phyloP scores from a whole-genome alignment of 2,113 vertebrate species.

The Platysternon megacephalum region DNA sequence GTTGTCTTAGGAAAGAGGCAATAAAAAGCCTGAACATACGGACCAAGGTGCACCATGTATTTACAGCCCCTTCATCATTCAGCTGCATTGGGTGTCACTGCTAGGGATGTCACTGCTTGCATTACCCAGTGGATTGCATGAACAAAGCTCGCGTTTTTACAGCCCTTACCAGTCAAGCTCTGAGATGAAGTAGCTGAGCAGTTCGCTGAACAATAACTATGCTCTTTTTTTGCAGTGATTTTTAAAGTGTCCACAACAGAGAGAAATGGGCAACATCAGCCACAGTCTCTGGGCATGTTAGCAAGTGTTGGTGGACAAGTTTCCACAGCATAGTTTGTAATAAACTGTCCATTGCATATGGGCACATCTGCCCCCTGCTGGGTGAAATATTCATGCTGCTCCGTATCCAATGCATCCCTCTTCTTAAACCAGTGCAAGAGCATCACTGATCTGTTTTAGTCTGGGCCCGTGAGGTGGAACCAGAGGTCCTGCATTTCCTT shows the following conservation, averaged over 20 bases:
- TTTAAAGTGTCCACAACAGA: background rate
- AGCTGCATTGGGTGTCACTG: background rate
- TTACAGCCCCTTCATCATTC: background rate
- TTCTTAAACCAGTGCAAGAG: background rate
- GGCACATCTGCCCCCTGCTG: background rate
- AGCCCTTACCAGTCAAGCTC: background rate
- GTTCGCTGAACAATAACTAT: background rate
- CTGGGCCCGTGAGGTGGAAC: background rate
- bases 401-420: background rate
- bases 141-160: background rate
- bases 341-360: background rate
- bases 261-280: background rate
- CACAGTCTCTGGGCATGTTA: background rate
- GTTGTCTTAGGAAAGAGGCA: background rate
- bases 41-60: background rate
- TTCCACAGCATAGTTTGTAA: background rate
- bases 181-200: background rate
- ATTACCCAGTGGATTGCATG: background rate
- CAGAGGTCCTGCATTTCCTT: background rate
- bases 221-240: background rate
- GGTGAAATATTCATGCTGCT: background rate
- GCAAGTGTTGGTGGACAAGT: background rate
- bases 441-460: background rate
- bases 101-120: background rate
- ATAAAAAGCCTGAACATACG: background rate